These are phyloP conservation scores for Hyla sarda DNA, from an alignment of 2,113 vertebrate genomes.

Conservation along the genomic window DNA sequence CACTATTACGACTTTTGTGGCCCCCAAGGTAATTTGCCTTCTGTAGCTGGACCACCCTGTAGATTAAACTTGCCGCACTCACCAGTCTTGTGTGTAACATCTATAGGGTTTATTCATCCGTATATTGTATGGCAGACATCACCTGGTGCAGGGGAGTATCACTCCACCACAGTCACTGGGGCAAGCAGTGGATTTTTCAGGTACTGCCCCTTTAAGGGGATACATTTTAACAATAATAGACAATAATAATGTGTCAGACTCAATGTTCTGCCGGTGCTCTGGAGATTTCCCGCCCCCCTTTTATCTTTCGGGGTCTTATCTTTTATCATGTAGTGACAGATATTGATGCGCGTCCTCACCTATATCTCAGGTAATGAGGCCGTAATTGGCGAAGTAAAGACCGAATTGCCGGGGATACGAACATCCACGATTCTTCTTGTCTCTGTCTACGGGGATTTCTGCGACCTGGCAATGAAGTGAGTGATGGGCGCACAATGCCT, in stretches of 20 bases:
- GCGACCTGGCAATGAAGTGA: not conserved
- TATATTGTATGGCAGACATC: too few relatives aligned
- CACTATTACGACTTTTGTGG: too few relatives aligned
- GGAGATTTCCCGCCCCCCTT: not conserved
- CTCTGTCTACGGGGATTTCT: not conserved
- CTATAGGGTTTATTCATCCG: too few relatives aligned
- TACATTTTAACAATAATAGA: not conserved
- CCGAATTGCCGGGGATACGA: not conserved
- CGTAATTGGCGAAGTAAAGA: not conserved
- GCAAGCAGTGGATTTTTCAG: too few relatives aligned
- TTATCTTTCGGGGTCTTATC: not conserved
- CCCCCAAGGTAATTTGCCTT: too few relatives aligned
- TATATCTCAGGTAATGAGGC: not conserved
- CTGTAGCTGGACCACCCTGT: too few relatives aligned
- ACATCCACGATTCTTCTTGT: not conserved
- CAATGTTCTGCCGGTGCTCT: not conserved
- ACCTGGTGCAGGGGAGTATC: too few relatives aligned
- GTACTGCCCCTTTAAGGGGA: not conserved
- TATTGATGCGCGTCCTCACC: not conserved
- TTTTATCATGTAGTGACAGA: not conserved
- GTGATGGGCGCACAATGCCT: not conserved
- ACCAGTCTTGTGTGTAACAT: too few relatives aligned
- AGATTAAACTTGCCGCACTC: too few relatives aligned
- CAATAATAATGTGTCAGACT: not conserved
- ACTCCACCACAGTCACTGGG: too few relatives aligned